A percentile compares a stretch with the other conserved stretches of the same genome.
Conservation (phyloP, 37 sponge, comb jelly and placozoan genomes). For the Petrosia ficiformis region DNA sequence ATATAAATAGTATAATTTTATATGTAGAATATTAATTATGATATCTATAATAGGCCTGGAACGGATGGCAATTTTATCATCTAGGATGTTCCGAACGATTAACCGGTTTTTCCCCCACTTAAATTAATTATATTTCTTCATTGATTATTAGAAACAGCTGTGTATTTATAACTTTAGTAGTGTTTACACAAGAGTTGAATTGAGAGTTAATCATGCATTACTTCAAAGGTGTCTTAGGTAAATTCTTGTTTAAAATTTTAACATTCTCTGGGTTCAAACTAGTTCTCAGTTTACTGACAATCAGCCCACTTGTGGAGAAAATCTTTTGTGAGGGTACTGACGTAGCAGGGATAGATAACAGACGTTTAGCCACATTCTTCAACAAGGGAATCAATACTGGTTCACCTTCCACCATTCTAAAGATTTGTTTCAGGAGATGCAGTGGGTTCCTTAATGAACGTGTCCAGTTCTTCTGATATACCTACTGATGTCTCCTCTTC, state of each 20-base stretch:
- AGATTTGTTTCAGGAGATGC: neutral
- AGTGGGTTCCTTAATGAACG: neutral
- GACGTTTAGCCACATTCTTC: neutral
- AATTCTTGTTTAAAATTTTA: conserved; percentile 8
- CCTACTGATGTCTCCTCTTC: neutral
- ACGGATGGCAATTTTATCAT: too few species aligned
- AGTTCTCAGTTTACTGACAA: conserved; percentile 10
- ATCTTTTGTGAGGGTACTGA: conserved; percentile 18
- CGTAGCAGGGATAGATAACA: conserved; percentile 17
- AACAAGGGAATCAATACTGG: neutral
- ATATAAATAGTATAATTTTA: too few species aligned
- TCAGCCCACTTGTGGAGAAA: neutral
- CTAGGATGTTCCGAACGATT: too few species aligned
- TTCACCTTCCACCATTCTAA: conserved; percentile 14
- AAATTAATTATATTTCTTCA: too few species aligned
- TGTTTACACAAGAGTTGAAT: too few species aligned
- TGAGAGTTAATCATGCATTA: too few species aligned
- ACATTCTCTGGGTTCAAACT: conserved; percentile 9
- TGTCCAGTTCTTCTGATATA: conserved; percentile 3
- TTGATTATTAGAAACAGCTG: too few species aligned
- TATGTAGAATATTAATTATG: too few species aligned
- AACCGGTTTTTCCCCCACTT: too few species aligned
- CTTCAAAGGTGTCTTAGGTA: too few species aligned
- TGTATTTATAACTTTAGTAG: too few species aligned
- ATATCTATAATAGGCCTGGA: too few species aligned